Base-by-base conservation (phyloP, 1,140 invertebrate genomes). In the Tyrophagus putrescentiae region DNA sequence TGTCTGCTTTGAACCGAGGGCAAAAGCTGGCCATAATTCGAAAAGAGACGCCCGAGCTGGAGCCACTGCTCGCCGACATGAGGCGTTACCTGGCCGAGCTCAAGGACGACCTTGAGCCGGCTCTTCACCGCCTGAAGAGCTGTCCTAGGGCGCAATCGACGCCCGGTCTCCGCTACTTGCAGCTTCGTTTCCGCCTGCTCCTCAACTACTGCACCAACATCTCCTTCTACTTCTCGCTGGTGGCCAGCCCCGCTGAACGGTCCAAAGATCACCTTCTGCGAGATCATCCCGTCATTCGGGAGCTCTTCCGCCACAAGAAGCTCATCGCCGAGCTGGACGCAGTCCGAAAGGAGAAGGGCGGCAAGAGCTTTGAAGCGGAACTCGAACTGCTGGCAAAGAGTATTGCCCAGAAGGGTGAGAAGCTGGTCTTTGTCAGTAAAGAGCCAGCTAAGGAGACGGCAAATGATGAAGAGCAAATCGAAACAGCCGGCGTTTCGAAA, bases 271-370 rank as follows among this genome's bases (percentile, higher is more conserved):
- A n/a, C n/a, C n/a, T n/a, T n/a, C n/a, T 87, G 18, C 78, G 81
- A 65, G 80, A 81, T 62, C 91, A 95, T 78, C 89, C 90, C 31
- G 80, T 93, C 31, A 80, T 88, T 21, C 85, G 87, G 71, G 75
- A 83, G 62, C 72, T 95, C 25, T 79, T 84, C 61, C 82, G 88
- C 67, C 85, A 85, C 65, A 78, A 83, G 62, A 70, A 73, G 62
- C 72, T 75, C 64, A 71, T 68, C 63, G 41, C 16, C 18, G 42
- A 61, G 34, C 16, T 66, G 4, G 52, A 65, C 28, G 7, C 7
- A 16, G 21, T 16, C 16, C 7, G n/a, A 31, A 28, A 41, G 13
- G 23, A 64, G 62, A 33, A 68, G n/a, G n/a, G n/a, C 54, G 32
- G 44, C 0, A 1, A 45, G 21, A 41, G 21, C 18, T n/a, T 44